Base-by-base conservation (phyloP, 2,888 invertebrate genomes). In the Andrena minutula region DNA sequence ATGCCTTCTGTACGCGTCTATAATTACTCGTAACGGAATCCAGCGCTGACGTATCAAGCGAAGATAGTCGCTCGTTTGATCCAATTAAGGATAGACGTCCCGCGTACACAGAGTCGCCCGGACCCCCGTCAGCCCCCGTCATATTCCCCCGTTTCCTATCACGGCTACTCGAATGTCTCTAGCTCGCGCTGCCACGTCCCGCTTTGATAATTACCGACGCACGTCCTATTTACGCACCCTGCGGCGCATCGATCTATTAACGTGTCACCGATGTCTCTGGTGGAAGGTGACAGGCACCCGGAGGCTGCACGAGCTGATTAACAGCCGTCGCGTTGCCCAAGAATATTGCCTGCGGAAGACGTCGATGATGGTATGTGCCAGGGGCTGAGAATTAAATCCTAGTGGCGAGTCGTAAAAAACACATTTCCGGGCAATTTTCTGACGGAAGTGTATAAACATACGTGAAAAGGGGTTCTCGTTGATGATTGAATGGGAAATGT, bases 21-120 rank as follows among this genome's bases (percentile, higher is more conserved):
- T 88, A 87, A 88, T 87, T 88, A 89, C 84, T 89, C 85, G 84
- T 75, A 84, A 83, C 81, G 84, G 80, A 88, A 87, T 85, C 79
- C 75, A 75, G 63, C 61, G 82, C 73, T 82, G 85, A 81, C 87
- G 72, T 83, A 80, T 88, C 84, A 79, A 75, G 65, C 80, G 76
- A 85, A 86, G 85, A 88, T 84, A 77, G 75, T 79, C 84, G 83
- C 30, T 73, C 83, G 83, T 86, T 88, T 88, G 82, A 88, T 88
- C 83, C 84, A 88, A 88, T 88, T 88, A 86, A 81, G 68, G 82
- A 83, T 77, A 77, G 84, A 71, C 71, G 64, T 20, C 65, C 64
- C 51, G 77, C 20, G 60, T 61, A 41, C 49, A 70, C 71, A 28
- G 16, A 5, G 56, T 20, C 47, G 7, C 61, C 64, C 47, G 51